Evolutionary conservation across 2,888 invertebrate species (phyloP).

Genomic region (Apamea sordens): DNA sequence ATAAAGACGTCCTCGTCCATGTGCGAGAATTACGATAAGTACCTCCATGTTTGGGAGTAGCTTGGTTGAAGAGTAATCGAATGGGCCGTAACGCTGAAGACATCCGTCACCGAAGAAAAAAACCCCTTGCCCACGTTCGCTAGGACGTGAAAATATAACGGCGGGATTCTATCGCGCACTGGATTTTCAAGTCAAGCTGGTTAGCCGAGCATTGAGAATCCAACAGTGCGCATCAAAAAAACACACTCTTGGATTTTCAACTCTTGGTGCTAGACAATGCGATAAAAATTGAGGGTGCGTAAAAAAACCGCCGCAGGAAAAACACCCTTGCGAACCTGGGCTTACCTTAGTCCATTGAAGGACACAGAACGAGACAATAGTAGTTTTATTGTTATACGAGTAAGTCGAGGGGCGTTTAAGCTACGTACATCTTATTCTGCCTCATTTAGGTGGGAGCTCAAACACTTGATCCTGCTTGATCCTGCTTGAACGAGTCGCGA

Average conservation of each 20-base stretch:
- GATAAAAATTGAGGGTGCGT: no score
- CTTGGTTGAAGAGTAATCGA: neutral
- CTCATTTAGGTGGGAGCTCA: no score
- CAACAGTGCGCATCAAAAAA: neutral
- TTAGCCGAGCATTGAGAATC: neutral
- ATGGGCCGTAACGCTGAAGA: neutral
- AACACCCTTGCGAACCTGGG: neutral
- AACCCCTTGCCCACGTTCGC: no score
- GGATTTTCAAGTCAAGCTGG: neutral
- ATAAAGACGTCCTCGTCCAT: no score
- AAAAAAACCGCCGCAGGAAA: neutral
- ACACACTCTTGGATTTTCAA: neutral
- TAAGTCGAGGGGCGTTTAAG: neutral
- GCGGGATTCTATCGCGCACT: neutral
- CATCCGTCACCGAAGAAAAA: neutral
- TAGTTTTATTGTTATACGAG: neutral
- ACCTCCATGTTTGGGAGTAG: neutral
- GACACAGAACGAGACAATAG: no score
- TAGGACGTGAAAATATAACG: neutral
- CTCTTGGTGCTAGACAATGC: no score
- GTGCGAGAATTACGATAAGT: no score
- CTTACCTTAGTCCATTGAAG: no score
- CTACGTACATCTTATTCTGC: neutral
- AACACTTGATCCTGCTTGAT: neutral
- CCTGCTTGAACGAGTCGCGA: no score